These are phyloP conservation scores for Phymorhynchus buccinoides DNA, from an alignment of 1,140 invertebrate species.

Conservation along the genomic window DNA sequence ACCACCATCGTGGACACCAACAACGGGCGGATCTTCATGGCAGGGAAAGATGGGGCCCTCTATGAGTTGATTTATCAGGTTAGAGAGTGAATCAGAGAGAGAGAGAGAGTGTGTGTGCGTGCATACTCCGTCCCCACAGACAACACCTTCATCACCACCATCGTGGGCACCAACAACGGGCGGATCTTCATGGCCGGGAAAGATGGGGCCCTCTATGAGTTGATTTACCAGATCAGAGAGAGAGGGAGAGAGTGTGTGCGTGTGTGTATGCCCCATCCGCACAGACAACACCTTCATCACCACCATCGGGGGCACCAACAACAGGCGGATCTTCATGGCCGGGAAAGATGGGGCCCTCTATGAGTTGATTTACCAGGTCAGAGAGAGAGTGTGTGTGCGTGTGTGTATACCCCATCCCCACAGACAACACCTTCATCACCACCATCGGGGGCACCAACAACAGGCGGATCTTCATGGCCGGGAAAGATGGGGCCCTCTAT, in stretches of 20 bases:
- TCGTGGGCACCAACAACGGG: conserved; percentile 86
- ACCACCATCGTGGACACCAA: conserved; percentile 86
- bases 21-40: conserved; percentile 93
- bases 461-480: no score
- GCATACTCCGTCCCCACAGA: conserved; percentile 94
- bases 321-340: conserved; percentile 94
- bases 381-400: no score
- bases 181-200: conserved; percentile 95
- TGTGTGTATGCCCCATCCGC: conserved; percentile 91
- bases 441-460: no score
- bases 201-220: conserved; percentile 96
- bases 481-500: no score
- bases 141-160: conserved; percentile 87
- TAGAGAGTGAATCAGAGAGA: no score
- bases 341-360: conserved; percentile 95
- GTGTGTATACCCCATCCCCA: conserved; percentile 89
- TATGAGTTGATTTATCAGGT: conserved; percentile 97
- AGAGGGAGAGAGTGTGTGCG: no score
- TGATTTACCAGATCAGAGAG: conserved; percentile 96
- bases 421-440: no score
- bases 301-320: conserved; percentile 85
- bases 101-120: no score
- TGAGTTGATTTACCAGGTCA: conserved; percentile 96
- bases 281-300: conserved; percentile 93
- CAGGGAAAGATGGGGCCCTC: conserved; percentile 93